phyloP scores from a whole-genome alignment of 1,140 invertebrate species.

The Drosophila rhopaloa region DNA sequence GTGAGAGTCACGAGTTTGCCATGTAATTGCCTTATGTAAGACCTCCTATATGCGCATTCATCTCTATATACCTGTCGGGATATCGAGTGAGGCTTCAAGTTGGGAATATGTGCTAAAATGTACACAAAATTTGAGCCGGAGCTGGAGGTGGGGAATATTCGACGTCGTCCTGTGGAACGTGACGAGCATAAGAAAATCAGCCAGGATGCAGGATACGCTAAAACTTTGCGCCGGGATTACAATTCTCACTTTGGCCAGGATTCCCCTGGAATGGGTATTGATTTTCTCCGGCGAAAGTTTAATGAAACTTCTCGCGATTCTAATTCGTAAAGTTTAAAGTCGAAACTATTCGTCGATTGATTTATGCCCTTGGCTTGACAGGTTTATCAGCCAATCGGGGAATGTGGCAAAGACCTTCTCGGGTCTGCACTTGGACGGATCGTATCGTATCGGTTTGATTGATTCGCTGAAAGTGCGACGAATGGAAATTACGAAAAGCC shows the following conservation, averaged over 20 bases:
- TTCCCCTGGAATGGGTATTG: slow-evolving; percentile 50
- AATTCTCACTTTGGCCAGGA: slow-evolving; percentile 40
- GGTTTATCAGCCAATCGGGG: slow-evolving; percentile 67
- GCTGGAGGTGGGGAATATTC: slow-evolving; percentile 44
- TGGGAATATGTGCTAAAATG: slow-evolving; percentile 72
- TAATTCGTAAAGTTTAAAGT: slow-evolving; percentile 59
- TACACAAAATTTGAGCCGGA: slow-evolving; percentile 65
- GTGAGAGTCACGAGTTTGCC: slow-evolving; percentile 21
- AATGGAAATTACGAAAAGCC: slow-evolving; percentile 69
- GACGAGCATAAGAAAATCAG: slow-evolving; percentile 57
- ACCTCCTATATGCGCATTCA: slow-evolving; percentile 2
- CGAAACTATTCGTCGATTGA: slow-evolving; percentile 51
- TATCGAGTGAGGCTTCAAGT: slow-evolving; percentile 44
- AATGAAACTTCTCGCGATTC: slow-evolving; percentile 35
- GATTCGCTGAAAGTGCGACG: slow-evolving; percentile 71
- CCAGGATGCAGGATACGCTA: slow-evolving; percentile 13
- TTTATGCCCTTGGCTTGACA: slow-evolving; percentile 67
- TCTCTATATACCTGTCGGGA: slow-evolving; percentile 24
- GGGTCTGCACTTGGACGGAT: slow-evolving; percentile 20
- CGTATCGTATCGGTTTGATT: slow-evolving; percentile 44
- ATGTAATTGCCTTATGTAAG: slow-evolving; percentile 21
- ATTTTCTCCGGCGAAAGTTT: slow-evolving; percentile 65
- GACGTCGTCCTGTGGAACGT: slow-evolving; percentile 67
- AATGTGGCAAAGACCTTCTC: slow-evolving; percentile 68
- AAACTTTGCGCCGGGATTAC: slow-evolving; percentile 59